A percentile compares a stretch with the other conserved stretches of the same genome.
Conservation (phyloP, 2,113 vertebrate species). For the Labrus mixtus region DNA sequence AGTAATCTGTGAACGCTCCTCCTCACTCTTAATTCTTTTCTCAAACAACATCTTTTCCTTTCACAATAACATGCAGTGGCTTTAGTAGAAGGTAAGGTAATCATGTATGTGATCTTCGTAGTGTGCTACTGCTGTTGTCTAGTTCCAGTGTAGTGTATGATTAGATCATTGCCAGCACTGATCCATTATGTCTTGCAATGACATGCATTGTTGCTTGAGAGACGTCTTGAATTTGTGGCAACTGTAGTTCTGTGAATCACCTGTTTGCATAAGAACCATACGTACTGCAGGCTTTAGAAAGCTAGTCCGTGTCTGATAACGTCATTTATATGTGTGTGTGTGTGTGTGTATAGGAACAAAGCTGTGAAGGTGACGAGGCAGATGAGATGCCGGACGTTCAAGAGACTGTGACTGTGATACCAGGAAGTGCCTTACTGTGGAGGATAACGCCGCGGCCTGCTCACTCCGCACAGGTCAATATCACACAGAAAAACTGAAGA, state of each 20-base stretch:
- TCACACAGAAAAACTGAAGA: neutral
- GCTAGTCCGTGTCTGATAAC: neutral
- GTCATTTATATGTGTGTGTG: slow-evolving; percentile 10
- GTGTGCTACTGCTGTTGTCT: slow-evolving; percentile 74
- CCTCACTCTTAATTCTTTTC: slow-evolving; percentile 52
- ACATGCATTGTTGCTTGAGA: slow-evolving; percentile 72
- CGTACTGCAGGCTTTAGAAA: neutral
- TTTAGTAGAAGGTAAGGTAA: slow-evolving; percentile 76
- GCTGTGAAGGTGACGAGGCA: slow-evolving; percentile 82
- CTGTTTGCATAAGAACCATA: slow-evolving; percentile 48
- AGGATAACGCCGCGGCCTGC: slow-evolving; percentile 90
- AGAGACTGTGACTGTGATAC: slow-evolving; percentile 93
- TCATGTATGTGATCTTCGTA: slow-evolving; percentile 62
- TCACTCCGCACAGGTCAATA: slow-evolving; percentile 90
- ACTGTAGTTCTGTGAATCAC: slow-evolving; percentile 63
- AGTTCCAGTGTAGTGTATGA: slow-evolving; percentile 68
- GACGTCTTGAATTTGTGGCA: slow-evolving; percentile 69
- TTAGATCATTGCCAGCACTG: slow-evolving; percentile 72
- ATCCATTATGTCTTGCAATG: slow-evolving; percentile 73
- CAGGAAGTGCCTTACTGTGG: slow-evolving; percentile 96
- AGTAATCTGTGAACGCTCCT: slow-evolving; percentile 41
- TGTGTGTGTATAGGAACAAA: slow-evolving; percentile 76
- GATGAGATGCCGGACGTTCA: slow-evolving; percentile 91
- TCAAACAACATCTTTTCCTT: slow-evolving; percentile 73
- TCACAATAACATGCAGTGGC: slow-evolving; percentile 78